These are phyloP conservation scores for Noctua pronuba DNA, from an alignment of 2,888 invertebrate genomes.

Conservation along the genomic window DNA sequence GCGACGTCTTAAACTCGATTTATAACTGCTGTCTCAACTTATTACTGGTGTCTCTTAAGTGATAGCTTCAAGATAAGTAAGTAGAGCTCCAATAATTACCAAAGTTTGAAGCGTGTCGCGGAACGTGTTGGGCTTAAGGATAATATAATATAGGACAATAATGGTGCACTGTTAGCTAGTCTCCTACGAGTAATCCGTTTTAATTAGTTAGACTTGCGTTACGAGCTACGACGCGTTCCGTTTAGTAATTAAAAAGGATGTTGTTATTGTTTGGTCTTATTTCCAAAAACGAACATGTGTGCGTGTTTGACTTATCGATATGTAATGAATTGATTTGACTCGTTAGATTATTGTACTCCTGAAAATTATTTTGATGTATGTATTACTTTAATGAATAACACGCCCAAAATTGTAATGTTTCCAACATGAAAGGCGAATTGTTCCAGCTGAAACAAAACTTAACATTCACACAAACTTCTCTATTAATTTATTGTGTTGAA, in stretches of 20 bases:
- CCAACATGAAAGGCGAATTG: not conserved
- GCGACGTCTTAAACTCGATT: conserved; percentile 60
- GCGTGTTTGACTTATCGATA: no score
- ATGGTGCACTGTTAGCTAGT: conserved; percentile 61
- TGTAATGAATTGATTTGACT: not conserved
- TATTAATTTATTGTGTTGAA: not conserved
- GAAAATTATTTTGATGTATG: not conserved
- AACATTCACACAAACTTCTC: not conserved
- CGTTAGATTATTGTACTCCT: not conserved
- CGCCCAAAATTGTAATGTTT: not conserved
- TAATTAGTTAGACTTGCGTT: conserved; percentile 47
- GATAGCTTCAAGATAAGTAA: conserved; percentile 66
- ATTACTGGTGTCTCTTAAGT: conserved; percentile 64
- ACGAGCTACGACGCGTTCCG: conserved; percentile 26
- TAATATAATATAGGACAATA: conserved; percentile 62
- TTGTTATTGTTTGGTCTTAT: conserved; percentile 2
- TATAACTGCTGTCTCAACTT: conserved; percentile 64
- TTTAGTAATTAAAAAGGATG: conserved; percentile 32
- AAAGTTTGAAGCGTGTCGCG: conserved; percentile 64
- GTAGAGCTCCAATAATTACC: conserved; percentile 65
- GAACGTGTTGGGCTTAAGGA: conserved; percentile 58
- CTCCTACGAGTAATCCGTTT: conserved; percentile 57
- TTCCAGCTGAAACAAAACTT: conserved; percentile 12
- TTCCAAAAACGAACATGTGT: not conserved
- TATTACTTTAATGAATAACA: not conserved